Evolutionary conservation across 2,797 vertebrate species (phyloP), one percentile per base, ranked within the genome.

Genomic region (Peromyscus melanophrys): DNA sequence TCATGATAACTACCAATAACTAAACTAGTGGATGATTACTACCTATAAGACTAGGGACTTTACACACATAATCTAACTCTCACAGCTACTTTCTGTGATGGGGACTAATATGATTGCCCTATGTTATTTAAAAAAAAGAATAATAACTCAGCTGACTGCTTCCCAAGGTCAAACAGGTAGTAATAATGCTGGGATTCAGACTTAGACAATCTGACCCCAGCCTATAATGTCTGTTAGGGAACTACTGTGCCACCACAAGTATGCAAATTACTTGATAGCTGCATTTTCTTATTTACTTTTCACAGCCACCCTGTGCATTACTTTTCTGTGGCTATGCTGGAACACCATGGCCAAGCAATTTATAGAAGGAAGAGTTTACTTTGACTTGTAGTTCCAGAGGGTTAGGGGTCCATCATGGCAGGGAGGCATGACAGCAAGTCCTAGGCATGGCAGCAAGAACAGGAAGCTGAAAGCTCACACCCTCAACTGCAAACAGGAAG

Each of bases 51-150:
- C 40, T 87, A 92, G 65, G 6, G 34, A 86, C 4, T 87, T 88
- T 80, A 90, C 27, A 59, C 21, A 55, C 65, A 86, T 81, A 71
- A 88, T 87, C 94, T 84, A 94, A 92, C 80, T 95, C 63, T 69
- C 61, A 83, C 29, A 96, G 29, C 13, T 83, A 85, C 23, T 29
- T 57, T 91, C 73, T 75, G 46, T 65, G 10, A 16, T 86, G 57
- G 7, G 55, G 10, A 88, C 10, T 67, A 92, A 76, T 57, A 81
- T 77, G 49, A 92, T 78, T 57, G 10, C 13, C 13, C 59, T 78
- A 55, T 78, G 87, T 94, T 69, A 88, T 3, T 77, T 82, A 49
- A 57, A 81, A 57, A 57, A 77, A 81, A 55, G 65, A 84, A 90
- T 52, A 3, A 59, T 87, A 43, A 27, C 87, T 71, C 82, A 25